Conservation (phyloP, 2,113 vertebrate genomes). For the Galbula dea region DNA sequence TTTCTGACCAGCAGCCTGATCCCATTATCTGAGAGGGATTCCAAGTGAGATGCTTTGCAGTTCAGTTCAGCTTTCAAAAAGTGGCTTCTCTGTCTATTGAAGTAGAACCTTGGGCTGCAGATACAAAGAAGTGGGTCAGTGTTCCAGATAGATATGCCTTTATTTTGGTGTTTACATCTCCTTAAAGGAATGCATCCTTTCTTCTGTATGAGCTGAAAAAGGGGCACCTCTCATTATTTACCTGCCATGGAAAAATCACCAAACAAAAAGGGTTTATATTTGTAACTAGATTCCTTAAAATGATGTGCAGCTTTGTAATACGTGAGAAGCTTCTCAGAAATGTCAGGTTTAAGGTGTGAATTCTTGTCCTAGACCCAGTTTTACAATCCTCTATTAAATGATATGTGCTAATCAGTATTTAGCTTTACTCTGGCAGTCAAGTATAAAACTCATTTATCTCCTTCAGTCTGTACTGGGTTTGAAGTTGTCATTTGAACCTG, state of each 20-base stretch:
- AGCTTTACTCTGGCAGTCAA: not conserved
- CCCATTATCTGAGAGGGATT: not conserved
- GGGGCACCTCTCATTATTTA: not conserved
- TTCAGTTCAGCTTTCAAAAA: not conserved
- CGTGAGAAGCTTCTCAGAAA: not conserved
- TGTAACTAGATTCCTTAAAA: not conserved
- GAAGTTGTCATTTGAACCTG: not conserved
- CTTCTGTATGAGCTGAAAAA: not conserved
- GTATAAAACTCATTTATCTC: not conserved
- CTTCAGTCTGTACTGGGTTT: not conserved
- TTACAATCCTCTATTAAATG: not conserved
- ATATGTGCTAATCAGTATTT: not conserved
- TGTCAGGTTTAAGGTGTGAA: not conserved
- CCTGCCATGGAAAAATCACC: not conserved
- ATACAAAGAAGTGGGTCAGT: not conserved
- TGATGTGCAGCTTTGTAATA: not conserved
- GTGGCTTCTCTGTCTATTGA: not conserved
- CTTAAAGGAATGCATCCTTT: not conserved
- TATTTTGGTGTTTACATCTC: not conserved
- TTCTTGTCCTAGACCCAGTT: not conserved
- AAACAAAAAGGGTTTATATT: not conserved
- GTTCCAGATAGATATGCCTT: not conserved
- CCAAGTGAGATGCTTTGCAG: not conserved
- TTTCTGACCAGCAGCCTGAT: not conserved
- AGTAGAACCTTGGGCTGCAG: not conserved